Conservation (phyloP, 1,140 invertebrate genomes). For the Ips nitidus region DNA sequence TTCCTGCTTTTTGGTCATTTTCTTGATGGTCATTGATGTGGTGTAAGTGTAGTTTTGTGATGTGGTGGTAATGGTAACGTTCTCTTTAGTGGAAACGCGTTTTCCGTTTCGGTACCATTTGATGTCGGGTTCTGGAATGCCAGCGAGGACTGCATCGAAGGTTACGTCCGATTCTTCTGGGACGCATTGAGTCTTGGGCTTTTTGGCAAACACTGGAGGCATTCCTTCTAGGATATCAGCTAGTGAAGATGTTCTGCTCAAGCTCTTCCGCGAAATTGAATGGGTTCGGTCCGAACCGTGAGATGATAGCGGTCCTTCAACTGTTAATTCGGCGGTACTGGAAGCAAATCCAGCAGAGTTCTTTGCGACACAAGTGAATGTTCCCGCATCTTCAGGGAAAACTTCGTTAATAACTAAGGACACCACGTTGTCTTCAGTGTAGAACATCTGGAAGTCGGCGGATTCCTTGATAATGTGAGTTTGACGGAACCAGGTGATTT, state of each 20-base stretch:
- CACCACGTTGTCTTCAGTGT: conserved; percentile 88
- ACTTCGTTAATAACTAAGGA: conserved; percentile 93
- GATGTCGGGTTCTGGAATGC: conserved; percentile 87
- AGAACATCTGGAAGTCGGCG: conserved; percentile 89
- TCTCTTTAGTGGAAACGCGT: conserved; percentile 66
- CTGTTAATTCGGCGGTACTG: conserved; percentile 84
- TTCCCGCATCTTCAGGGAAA: conserved; percentile 95
- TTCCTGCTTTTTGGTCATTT: conserved; percentile 77
- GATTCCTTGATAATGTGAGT: conserved; percentile 90
- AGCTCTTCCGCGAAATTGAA: conserved; percentile 73
- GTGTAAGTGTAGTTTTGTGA: conserved; percentile 91
- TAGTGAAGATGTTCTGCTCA: conserved; percentile 86
- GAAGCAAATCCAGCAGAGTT: conserved; percentile 92
- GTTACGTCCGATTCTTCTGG: conserved; percentile 78
- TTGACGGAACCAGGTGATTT: conserved; percentile 94
- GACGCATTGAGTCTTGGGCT: conserved; percentile 81
- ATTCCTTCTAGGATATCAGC: conserved; percentile 90
- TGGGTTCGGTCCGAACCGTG: conserved; percentile 80
- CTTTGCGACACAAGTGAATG: conserved; percentile 95
- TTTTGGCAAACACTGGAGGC: conserved; percentile 87
- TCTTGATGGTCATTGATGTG: conserved; percentile 76
- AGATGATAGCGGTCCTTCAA: conserved; percentile 84
- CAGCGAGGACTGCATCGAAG: conserved; percentile 82
- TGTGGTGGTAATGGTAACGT: conserved; percentile 71
- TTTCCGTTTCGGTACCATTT: conserved; percentile 79